Base-by-base conservation (phyloP, 2,888 invertebrate genomes). In the Fragum fragum region DNA sequence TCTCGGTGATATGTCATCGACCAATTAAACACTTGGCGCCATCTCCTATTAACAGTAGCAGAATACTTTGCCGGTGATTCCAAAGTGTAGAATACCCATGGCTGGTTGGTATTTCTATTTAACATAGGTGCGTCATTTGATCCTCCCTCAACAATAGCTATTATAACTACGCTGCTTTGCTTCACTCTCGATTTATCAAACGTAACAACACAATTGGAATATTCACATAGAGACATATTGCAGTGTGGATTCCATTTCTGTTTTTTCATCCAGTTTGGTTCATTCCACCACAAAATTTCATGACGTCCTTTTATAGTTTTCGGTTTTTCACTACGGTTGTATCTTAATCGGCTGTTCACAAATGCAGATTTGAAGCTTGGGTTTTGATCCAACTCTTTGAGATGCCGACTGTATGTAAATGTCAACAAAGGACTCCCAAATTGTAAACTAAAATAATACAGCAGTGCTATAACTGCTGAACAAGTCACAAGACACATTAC, bases 1-100 rank as follows among this genome's bases (percentile, higher is more conserved):
- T 89, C 89, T 0, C 55, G 55, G 28, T 88, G 68, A 63, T 91
- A 73, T 14, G 57, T 57, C 57, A 57, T 57, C 5, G 57, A 57
- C 57, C 57, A 57, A 23, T 57, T 57, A 21, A 91, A 89, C 1
- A 77, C 55, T 28, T 73, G 42, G 3, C 79, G 52, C 82, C 82
- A 82, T 21, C 63, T 70, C 16, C 32, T 2, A n/a, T n/a, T n/a
- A 0, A 61, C 28, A 18, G 23, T 47, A 6, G 28, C 21, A 1
- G 7, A 28, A 2, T 76, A 55, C n/a, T 59, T 52, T 1, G 59
- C 42, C 16, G 82, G 82, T 16, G 74, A 74, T 61, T 81, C 81
- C 11, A 81, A 28, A 0, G 74, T 72, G 28, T 74, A 77, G 53
- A 81, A 81, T 28, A 74, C 47, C 81, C 81, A 81, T 0, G 77